Evolutionary conservation across 2,797 vertebrate species (phyloP), one percentile per base, ranked within the genome.

Genomic region (Heliangelus exortis): DNA sequence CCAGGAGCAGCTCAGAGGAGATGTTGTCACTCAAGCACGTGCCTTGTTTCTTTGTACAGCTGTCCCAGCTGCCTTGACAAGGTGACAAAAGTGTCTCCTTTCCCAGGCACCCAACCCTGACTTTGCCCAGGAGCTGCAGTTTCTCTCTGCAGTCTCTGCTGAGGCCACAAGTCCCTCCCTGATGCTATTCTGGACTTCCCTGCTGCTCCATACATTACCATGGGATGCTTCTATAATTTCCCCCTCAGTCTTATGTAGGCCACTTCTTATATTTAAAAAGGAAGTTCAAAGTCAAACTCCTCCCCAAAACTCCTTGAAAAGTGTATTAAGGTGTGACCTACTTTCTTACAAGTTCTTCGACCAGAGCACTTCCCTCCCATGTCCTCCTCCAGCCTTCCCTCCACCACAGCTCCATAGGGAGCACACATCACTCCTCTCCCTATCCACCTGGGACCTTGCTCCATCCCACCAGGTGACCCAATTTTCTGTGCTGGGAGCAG

Each of bases 241-340:
- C 69, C 20, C 29, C 48, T 87, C 67, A 22, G 48, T 23, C 53
- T 28, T 93, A 96, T 92, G 74, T 95, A 96, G 96, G 95, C 26
- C 94, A 95, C 11, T 79, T 95, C 72, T 89, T 91, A 95, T 87
- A 95, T 92, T 96, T 92, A 87, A 91, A 88, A 90, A 88, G 76
- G 79, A 75, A 72, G 3, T 65, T 88, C 83, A 93, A 95, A 91
- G 96, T 95, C 93, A 88, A 92, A 79, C 43, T 84, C 77, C 78
- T 90, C 16, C 77, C 77, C 7, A 54, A 88, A 94, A 81, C 82
- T 96, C 84, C 85, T 92, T 91, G 83, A 68, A 47, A 92, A 94
- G 55, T 71, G 48, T 92, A 63, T 89, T 82, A 79, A 79, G 48
- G 55, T 31, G 31, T 73, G 88, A 74, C 83, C 95, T 63, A 53